phyloP scores from a whole-genome alignment of 2,797 vertebrate species.

The Gorsachius magnificus region DNA sequence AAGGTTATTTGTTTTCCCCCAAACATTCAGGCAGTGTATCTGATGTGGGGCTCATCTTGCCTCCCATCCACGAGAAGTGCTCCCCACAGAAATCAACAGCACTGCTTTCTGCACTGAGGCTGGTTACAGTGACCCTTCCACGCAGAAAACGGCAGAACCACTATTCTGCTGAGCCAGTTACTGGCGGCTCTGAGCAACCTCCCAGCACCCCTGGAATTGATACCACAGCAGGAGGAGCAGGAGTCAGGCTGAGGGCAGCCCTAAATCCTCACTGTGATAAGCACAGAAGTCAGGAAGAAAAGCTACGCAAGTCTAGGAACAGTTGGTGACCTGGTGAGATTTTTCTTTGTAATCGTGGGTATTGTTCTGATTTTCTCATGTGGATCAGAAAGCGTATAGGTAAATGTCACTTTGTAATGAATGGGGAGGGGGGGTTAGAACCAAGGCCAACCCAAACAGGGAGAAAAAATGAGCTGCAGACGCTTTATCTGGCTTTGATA shows the following conservation, averaged over 20 bases:
- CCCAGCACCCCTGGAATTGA: neutral
- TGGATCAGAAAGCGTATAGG: neutral
- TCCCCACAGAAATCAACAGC: neutral
- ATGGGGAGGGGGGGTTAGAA: slow-evolving; percentile 15
- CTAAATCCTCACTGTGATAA: neutral
- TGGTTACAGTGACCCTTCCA: neutral
- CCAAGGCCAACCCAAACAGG: neutral
- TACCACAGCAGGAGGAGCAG: neutral
- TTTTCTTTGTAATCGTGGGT: neutral
- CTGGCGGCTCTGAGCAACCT: neutral
- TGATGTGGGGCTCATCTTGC: neutral
- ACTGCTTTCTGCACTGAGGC: neutral
- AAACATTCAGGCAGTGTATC: neutral
- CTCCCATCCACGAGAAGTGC: neutral
- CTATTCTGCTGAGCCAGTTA: neutral
- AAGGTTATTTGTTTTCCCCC: neutral
- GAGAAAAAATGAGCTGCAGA: slow-evolving; percentile 4
- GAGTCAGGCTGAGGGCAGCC: neutral
- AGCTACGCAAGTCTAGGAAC: neutral
- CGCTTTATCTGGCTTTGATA: slow-evolving; percentile 64
- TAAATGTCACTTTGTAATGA: slow-evolving; percentile 23
- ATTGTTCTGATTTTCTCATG: neutral
- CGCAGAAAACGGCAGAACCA: neutral
- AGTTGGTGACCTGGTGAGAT: neutral
- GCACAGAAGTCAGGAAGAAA: neutral